A percentile compares a stretch with the other conserved stretches of the same genome.
Conservation (phyloP, 1,140 invertebrate species). For the Drusus annulatus region DNA sequence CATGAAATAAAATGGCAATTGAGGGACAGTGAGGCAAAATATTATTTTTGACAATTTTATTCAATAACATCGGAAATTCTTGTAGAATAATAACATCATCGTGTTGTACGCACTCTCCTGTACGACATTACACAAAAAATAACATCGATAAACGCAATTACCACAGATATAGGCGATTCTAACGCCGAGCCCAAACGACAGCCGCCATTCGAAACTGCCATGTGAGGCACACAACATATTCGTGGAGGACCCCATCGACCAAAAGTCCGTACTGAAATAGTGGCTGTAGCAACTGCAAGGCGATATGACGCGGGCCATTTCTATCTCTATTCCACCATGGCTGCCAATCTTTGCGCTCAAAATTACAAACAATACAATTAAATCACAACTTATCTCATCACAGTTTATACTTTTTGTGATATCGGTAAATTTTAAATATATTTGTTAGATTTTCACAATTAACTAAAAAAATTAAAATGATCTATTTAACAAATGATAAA, state of each 20-base stretch:
- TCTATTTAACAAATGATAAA: not conserved
- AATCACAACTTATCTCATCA: not conserved
- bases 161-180: slow-evolving; percentile 36
- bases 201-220: slow-evolving; percentile 51
- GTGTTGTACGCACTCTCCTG: not conserved
- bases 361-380: not conserved
- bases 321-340: slow-evolving; percentile 45
- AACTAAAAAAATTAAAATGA: not conserved
- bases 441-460: not conserved
- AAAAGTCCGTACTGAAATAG: slow-evolving; percentile 55
- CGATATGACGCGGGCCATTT: slow-evolving; percentile 47
- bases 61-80: not conserved
- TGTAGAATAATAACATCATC: slow-evolving; percentile 24
- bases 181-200: slow-evolving; percentile 40
- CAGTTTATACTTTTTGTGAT: not conserved
- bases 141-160: slow-evolving; percentile 37
- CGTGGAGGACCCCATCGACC: slow-evolving; percentile 54
- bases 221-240: slow-evolving; percentile 54
- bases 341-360: slow-evolving; percentile 14
- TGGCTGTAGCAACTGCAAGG: slow-evolving; percentile 33
- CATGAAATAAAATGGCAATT: slow-evolving; percentile 51
- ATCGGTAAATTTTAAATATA: not conserved
- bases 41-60: slow-evolving; percentile 31
- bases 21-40: slow-evolving; percentile 13
- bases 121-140: slow-evolving; percentile 21